Evolutionary conservation across 2,797 vertebrate species (phyloP).

Genomic region (Gymnocypris eckloni): DNA sequence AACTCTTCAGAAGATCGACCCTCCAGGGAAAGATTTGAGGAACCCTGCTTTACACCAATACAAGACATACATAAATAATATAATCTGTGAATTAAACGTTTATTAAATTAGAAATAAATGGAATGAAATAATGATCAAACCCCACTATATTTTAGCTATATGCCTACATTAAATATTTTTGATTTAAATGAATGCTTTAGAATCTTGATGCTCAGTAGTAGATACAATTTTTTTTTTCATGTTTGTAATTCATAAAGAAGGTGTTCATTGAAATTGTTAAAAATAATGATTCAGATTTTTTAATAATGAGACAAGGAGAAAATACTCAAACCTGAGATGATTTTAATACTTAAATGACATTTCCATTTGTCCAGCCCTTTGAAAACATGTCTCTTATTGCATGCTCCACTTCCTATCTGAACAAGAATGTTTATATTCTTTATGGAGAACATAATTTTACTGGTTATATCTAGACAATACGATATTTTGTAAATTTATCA

Average conservation of each 20-base stretch:
- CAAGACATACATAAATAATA: too few relatives aligned
- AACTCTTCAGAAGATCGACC: too few relatives aligned
- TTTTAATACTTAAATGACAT: slow-evolving; percentile 7
- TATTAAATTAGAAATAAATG: background rate
- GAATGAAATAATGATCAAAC: background rate
- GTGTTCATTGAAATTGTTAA: background rate
- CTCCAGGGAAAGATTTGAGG: too few relatives aligned
- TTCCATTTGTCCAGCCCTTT: slow-evolving; percentile 42
- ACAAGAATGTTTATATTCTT: background rate
- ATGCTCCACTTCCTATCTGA: slow-evolving; percentile 9
- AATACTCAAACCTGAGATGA: slow-evolving; percentile 26
- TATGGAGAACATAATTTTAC: background rate
- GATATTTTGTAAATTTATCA: background rate
- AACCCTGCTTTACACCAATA: too few relatives aligned
- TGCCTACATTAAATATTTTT: background rate
- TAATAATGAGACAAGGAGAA: background rate
- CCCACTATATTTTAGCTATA: background rate
- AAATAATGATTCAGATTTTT: background rate
- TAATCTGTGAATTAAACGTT: too few relatives aligned
- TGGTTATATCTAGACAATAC: background rate
- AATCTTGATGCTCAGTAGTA: background rate
- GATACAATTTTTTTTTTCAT: too few relatives aligned
- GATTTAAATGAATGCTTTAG: background rate
- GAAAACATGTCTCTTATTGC: background rate
- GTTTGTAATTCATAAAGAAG: too few relatives aligned